Conservation (phyloP, 1,140 invertebrate species). For the Harlomillsia oculata region DNA sequence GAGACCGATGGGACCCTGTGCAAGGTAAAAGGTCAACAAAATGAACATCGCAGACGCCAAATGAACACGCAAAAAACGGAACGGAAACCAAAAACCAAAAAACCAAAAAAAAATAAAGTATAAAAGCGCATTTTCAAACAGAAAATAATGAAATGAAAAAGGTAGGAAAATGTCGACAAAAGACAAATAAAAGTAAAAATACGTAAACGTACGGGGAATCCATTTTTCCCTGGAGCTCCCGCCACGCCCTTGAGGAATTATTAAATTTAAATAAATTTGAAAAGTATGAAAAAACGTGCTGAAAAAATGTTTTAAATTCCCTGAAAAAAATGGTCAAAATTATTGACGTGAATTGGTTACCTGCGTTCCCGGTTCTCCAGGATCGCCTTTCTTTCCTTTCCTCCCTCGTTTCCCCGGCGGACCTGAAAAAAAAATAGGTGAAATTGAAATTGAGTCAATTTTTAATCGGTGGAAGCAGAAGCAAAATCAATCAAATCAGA, state of each 20-base stretch:
- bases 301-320: constrained; percentile 40
- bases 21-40: constrained; percentile 37
- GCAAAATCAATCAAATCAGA: no score
- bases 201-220: constrained; percentile 64
- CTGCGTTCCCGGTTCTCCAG: constrained; percentile 55
- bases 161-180: constrained; percentile 46
- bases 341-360: constrained; percentile 35
- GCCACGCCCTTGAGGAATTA: constrained; percentile 60
- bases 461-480: no score
- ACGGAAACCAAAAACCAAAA: constrained; percentile 28
- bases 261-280: no score
- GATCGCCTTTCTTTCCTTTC: constrained; percentile 77
- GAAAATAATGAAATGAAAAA: constrained; percentile 37
- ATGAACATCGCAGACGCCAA: neutral
- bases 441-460: neutral
- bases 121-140: constrained; percentile 35
- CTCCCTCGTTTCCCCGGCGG: constrained; percentile 72
- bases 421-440: constrained; percentile 47
- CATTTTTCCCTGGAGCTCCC: constrained; percentile 70
- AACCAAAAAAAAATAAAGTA: neutral
- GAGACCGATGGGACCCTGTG: constrained; percentile 84
- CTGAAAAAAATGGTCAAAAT: neutral
- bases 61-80: constrained; percentile 2
- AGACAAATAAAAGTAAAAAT: constrained; percentile 38
- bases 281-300: no score